Percentiles rank a stretch among this genome's conserved stretches.
These are phyloP conservation scores for Gambelia wislizenii DNA, from an alignment of 2,797 vertebrate genomes.

Conservation along the genomic window DNA sequence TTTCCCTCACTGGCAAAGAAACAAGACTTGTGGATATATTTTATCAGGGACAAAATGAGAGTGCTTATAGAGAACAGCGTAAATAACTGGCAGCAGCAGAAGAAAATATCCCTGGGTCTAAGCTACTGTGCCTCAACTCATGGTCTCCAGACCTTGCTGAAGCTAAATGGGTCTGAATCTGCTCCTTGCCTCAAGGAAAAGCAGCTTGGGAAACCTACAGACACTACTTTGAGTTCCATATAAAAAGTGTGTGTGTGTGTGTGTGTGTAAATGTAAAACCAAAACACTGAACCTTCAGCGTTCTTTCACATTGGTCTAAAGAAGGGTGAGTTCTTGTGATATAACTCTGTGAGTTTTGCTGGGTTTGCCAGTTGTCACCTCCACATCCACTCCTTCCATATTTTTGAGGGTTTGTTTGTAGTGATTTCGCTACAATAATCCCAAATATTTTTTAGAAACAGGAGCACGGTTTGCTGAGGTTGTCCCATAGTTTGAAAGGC, in stretches of 20 bases:
- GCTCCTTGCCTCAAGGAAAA: neutral
- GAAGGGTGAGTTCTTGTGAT: too few relatives aligned
- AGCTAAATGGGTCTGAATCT: neutral
- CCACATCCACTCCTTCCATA: too few relatives aligned
- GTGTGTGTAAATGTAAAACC: neutral
- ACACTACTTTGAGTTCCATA: neutral
- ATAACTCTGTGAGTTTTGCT: too few relatives aligned
- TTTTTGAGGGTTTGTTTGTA: too few relatives aligned
- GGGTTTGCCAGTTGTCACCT: too few relatives aligned
- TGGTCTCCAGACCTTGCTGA: neutral
- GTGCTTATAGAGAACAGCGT: constrained; percentile 12
- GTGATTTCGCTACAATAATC: too few relatives aligned
- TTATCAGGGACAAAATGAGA: constrained; percentile 29
- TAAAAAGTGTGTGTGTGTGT: too few relatives aligned
- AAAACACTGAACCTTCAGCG: too few relatives aligned
- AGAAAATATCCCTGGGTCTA: neutral
- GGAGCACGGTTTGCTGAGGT: too few relatives aligned
- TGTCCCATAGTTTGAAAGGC: too few relatives aligned
- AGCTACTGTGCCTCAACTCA: neutral
- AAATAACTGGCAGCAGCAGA: neutral
- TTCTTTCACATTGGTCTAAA: too few relatives aligned
- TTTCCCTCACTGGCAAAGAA: constrained; percentile 54
- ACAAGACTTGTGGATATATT: constrained; percentile 45
- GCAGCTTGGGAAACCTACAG: neutral
- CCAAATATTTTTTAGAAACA: too few relatives aligned